Base-by-base conservation (phyloP, 2,113 vertebrate species). In the Noctilio leporinus region DNA sequence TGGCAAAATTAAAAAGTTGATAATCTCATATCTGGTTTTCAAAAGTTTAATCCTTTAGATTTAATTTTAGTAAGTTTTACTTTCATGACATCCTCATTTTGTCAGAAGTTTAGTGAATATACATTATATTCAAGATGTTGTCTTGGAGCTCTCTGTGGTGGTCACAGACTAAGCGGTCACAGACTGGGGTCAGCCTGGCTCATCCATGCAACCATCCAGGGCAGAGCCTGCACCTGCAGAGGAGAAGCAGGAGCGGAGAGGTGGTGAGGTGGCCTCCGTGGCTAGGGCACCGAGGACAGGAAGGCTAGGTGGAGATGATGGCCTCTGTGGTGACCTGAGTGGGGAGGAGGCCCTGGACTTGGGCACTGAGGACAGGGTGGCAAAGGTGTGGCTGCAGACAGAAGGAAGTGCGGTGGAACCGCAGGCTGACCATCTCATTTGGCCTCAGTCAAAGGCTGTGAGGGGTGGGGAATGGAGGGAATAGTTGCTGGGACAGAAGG, bases 1-100 rank as follows among this genome's bases (percentile, higher is more conserved):
- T 86, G 45, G 24, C n/a, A 90, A 67, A 43, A 73, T 45, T 45
- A 57, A 64, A 86, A 84, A 49, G 24, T 49, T 86, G 53, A 10
- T 43, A 28, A 16, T 59, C 59, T 8, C 38, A 1, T 8, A 2
- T 35, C 82, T 75, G 33, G 85, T 69, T 77, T 64, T 67, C 35
- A 89, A 51, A 84, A 77, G 14, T 92, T 92, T 45, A 67, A 24
- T 94, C 57, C 62, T 96, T 62, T 64, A 47, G 49, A 73, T 65
- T 75, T 88, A 45, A 64, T 59, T 80, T 87, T 33, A 51, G 49
- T 93, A 7, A 83, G 38, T 78, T 67, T 95, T 75, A 82, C 84
- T 67, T 35, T 83, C 55, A 28, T 2, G 10, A 87, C 84, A 59
- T 67, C 19, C 15, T 73, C 7, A 47, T 38, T 62, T 22, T 8